phyloP scores from a whole-genome alignment of 2,888 invertebrate genomes.

The Idaea biselata region DNA sequence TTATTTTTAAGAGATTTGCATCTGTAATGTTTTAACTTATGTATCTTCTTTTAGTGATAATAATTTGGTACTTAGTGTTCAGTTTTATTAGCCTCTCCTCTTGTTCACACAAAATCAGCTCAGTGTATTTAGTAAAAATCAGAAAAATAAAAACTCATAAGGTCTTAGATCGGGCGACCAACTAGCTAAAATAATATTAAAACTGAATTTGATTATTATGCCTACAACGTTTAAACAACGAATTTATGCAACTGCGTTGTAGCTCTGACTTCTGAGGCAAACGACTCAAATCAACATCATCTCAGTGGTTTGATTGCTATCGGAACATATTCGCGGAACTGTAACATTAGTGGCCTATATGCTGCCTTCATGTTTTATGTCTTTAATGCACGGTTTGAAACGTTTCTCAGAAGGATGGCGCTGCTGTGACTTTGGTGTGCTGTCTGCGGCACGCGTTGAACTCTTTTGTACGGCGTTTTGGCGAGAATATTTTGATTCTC shows the following conservation, averaged over 20 bases:
- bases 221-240: background rate
- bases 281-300: too few species aligned
- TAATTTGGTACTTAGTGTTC: too few species aligned
- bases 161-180: too few species aligned
- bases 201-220: background rate
- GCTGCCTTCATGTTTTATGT: background rate
- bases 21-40: too few species aligned
- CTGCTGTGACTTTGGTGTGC: conserved; percentile 17
- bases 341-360: background rate
- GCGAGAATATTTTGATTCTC: background rate
- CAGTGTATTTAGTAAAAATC: too few species aligned
- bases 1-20: too few species aligned
- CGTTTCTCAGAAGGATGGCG: background rate
- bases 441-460: conserved; percentile 38
- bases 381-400: background rate
- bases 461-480: conserved; percentile 43
- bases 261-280: too few species aligned
- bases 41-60: too few species aligned
- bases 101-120: too few species aligned
- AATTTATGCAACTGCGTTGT: background rate
- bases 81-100: too few species aligned
- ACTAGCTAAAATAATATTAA: too few species aligned
- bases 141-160: too few species aligned
- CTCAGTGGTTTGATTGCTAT: background rate
- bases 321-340: background rate